Conservation (phyloP, 2,797 vertebrate species). For the Gymnopithys bicolor region DNA sequence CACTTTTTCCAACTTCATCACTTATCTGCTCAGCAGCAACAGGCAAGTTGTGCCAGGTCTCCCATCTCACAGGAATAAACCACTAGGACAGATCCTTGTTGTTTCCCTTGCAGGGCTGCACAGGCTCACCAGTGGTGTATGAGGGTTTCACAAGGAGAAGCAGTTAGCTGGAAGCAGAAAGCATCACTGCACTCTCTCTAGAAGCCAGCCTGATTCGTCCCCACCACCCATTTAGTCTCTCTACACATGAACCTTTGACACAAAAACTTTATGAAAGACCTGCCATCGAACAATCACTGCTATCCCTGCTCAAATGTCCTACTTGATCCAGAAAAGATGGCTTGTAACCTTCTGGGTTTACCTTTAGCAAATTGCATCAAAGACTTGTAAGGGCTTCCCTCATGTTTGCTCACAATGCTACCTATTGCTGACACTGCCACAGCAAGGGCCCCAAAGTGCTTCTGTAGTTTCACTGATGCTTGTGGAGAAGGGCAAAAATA, state of each 20-base stretch:
- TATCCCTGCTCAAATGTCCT: neutral
- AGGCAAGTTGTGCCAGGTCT: neutral
- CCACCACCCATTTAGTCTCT: neutral
- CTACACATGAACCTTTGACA: neutral
- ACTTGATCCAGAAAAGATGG: neutral
- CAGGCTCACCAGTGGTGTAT: neutral
- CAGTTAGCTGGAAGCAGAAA: neutral
- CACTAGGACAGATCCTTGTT: neutral
- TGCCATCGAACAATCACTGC: accelerated
- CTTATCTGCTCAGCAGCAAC: neutral
- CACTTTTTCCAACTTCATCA: neutral
- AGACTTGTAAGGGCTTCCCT: neutral
- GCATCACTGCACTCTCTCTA: neutral
- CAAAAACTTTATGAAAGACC: neutral
- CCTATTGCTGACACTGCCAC: neutral
- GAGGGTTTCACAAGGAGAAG: neutral
- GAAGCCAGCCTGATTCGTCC: neutral
- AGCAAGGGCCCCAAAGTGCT: neutral
- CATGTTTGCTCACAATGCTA: neutral
- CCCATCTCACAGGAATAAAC: neutral
- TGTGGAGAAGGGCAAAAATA: neutral
- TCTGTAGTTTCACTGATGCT: neutral
- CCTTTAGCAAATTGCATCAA: neutral
- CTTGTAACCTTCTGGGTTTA: neutral
- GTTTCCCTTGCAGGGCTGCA: neutral